Base-by-base conservation (phyloP, 2,888 invertebrate genomes). In the Lypha dubia region DNA sequence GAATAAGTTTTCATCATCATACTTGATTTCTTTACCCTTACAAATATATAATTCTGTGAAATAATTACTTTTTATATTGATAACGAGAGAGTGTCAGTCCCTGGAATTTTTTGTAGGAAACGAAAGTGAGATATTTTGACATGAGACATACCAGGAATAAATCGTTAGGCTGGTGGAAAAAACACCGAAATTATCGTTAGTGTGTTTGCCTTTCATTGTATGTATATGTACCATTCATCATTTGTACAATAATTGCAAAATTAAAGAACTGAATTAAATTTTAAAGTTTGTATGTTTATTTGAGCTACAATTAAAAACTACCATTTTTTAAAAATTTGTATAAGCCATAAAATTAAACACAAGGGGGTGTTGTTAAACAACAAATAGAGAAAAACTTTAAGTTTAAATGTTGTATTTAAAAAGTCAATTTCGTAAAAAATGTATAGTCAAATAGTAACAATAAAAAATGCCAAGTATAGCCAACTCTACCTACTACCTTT, bases 401-500 rank as follows among this genome's bases (percentile, higher is more conserved):
- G 38, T 60, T 38, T 46, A 51, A 60, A 68, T 67, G 20, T 67
- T 11, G 15, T 44, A 56, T 46, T 75, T 20, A n/a, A 56, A 70
- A 71, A 79, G 79, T 73, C 35, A 73, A 46, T 79, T 80, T 80
- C 22, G 8, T 13, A n/a, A 71, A 51, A 58, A 67, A 11, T 67
- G 20, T 65, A 79, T 80, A 73, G 71, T 41, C 65, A 73, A 74
- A 81, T 44, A 71, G 22, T 53, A 65, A 70, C 41, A 70, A 62
- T 32, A 67, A 11, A 70, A 60, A 44, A 58, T 28, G 28, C 8
- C 20, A 24, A 77, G 28, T 20, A 15, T 38, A 62, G 49, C 44
- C 68, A 70, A 84, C 77, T 84, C 84, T 58, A 84, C 84, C 81
- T 81, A 84, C 84, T 81, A 81, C 84, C 81, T 81, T 84, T 81